Base-by-base conservation (phyloP, 2,113 vertebrate species). In the Asarcornis scutulata region DNA sequence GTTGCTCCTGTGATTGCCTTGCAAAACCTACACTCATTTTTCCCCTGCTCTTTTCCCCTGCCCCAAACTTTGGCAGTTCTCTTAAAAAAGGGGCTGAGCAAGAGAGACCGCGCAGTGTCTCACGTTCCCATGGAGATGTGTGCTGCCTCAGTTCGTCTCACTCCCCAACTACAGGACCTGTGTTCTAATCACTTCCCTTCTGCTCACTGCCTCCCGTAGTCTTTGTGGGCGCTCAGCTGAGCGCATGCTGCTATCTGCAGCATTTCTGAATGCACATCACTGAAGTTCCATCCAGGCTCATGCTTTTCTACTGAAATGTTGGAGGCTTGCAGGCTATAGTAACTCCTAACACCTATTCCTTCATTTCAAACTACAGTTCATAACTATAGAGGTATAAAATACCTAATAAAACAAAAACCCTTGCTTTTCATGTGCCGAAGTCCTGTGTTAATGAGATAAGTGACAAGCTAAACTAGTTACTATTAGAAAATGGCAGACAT, bases 181-280 rank as follows among this genome's bases (percentile, higher is more conserved):
- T 31, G 67, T 80, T 66, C 86, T 50, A 44, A 36, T 55, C 20
- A 68, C 72, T 42, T 38, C 53, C 62, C 36, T n/a, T 13, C 27
- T 17, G 7, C 53, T 50, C 13, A 4, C 63, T 4, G 2, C 23
- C 7, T 66, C 34, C 40, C 17, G 46, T 42, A 18, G 44, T 7
- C 2, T 31, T 73, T 13, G 9, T 3, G 3, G 17, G 34, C 23
- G 18, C 22, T n/a, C 53, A 21, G 76, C 38, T 21, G 50, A 36
- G 8, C 2, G 13, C 32, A 3, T 1, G 5, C 1, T 16, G 20
- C 27, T 4, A 2, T 9, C 16, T 3, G 2, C n/a, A 22, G 26
- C 3, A 1, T 71, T 66, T 46, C 46, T 56, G 31, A 17, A 2
- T 2, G 0, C 8, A 29, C 42, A 15, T 23, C 53, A 7, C 60